These are phyloP conservation scores for Coenonympha glycerion DNA, from an alignment of 2,888 invertebrate species.

Conservation along the genomic window DNA sequence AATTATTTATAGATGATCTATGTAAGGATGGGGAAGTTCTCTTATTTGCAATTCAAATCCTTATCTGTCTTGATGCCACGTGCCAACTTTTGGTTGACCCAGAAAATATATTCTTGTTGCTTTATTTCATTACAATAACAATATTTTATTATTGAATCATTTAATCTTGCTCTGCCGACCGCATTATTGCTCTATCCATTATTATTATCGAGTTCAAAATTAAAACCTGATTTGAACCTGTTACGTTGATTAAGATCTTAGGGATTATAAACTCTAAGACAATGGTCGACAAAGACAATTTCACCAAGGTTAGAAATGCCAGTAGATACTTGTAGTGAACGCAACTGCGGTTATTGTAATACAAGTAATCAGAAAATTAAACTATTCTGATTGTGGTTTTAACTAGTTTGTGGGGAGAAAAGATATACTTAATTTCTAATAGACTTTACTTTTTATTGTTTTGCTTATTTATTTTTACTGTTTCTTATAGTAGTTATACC, in stretches of 20 bases:
- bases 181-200: background rate
- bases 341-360: slow-evolving; percentile 29
- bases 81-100: no score
- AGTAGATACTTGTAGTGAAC: slow-evolving; percentile 12
- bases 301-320: slow-evolving; percentile 21
- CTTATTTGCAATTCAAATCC: background rate
- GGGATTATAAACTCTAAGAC: background rate
- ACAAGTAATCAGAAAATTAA: slow-evolving; percentile 27
- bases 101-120: no score
- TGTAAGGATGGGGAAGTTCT: background rate
- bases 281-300: background rate
- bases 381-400: slow-evolving; percentile 24
- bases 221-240: background rate
- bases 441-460: slow-evolving; percentile 3
- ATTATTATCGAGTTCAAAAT: background rate
- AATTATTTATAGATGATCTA: background rate
- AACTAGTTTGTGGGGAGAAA: slow-evolving; percentile 22
- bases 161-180: background rate
- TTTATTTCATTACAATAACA: background rate
- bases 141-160: background rate
- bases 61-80: background rate
- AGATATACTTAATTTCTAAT: slow-evolving; percentile 20
- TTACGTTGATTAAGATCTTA: background rate
- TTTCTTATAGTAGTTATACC: no score
- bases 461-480: no score